Evolutionary conservation across 2,113 vertebrate genomes (phyloP).

Genomic region (Otolemur garnettii): DNA sequence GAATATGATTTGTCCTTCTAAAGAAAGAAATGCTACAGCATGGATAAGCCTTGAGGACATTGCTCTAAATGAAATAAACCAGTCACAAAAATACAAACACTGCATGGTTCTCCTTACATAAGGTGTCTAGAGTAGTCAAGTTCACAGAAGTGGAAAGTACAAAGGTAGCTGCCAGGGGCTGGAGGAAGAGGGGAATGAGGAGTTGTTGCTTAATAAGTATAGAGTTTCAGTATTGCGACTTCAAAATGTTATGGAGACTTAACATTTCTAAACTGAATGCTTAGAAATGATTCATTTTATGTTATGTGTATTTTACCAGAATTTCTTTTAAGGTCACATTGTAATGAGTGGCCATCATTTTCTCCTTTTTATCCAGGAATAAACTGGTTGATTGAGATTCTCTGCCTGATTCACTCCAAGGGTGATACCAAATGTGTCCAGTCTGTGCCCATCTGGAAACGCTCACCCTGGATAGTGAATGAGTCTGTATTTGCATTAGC

Average conservation of each 20-base stretch:
- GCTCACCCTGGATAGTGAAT: conserved; percentile 86
- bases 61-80: too few species aligned
- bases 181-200: accelerated
- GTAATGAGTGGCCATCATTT: not conserved
- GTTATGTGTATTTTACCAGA: not conserved
- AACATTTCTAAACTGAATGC: too few species aligned
- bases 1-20: not conserved
- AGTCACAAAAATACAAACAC: too few species aligned
- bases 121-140: too few species aligned
- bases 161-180: too few species aligned
- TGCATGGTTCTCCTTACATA: too few species aligned
- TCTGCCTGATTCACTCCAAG: conserved; percentile 87
- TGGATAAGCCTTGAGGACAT: too few species aligned
- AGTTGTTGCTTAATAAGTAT: not conserved
- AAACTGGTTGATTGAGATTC: conserved; percentile 91
- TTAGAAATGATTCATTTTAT: not conserved
- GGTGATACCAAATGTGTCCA: conserved; percentile 87
- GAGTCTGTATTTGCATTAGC: accelerated
- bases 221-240: not conserved
- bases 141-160: too few species aligned
- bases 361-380: conserved; percentile 66
- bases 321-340: not conserved
- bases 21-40: too few species aligned
- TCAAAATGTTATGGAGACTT: not conserved
- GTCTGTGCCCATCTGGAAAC: conserved; percentile 86